These are phyloP conservation scores for Zaprionus africanus DNA, from an alignment of 1,140 invertebrate species.

Conservation along the genomic window DNA sequence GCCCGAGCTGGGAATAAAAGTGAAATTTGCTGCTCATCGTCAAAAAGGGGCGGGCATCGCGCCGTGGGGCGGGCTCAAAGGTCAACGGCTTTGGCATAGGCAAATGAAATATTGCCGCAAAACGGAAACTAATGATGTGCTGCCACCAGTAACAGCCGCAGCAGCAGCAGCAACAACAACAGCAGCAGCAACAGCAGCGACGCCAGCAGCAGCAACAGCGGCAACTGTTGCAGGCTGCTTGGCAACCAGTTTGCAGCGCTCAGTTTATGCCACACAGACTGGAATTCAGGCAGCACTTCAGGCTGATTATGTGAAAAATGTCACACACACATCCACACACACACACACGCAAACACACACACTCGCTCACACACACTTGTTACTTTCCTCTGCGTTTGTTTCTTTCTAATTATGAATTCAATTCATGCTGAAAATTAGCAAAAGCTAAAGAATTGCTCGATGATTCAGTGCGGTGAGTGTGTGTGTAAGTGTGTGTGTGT, in stretches of 20 bases:
- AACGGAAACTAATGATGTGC: slow-evolving; percentile 84
- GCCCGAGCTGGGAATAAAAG: slow-evolving; percentile 54
- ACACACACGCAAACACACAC: slow-evolving; percentile 9
- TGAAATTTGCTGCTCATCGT: slow-evolving; percentile 55
- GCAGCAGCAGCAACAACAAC: slow-evolving; percentile 1
- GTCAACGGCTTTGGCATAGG: slow-evolving; percentile 77
- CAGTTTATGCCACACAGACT: slow-evolving; percentile 54
- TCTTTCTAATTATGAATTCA: slow-evolving; percentile 75
- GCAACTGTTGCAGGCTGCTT: slow-evolving; percentile 1
- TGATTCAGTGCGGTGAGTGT: slow-evolving; percentile 44
- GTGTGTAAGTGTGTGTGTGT: slow-evolving; percentile 1
- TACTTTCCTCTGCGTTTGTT: slow-evolving; percentile 31
- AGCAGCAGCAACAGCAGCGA: background rate
- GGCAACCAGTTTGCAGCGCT: slow-evolving; percentile 38
- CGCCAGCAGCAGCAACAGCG: slow-evolving; percentile 13
- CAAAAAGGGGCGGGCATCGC: slow-evolving; percentile 8
- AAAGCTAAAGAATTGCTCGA: slow-evolving; percentile 46
- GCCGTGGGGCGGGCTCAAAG: slow-evolving; percentile 34
- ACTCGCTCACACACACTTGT: background rate
- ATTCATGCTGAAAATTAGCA: slow-evolving; percentile 76
- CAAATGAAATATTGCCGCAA: slow-evolving; percentile 83
- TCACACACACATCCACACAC: slow-evolving; percentile 61
- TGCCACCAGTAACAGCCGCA: slow-evolving; percentile 38
- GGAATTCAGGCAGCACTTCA: slow-evolving; percentile 74
- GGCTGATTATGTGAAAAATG: slow-evolving; percentile 80